These are phyloP conservation scores for Esox lucius DNA, from an alignment of 2,797 vertebrate species.

Conservation along the genomic window DNA sequence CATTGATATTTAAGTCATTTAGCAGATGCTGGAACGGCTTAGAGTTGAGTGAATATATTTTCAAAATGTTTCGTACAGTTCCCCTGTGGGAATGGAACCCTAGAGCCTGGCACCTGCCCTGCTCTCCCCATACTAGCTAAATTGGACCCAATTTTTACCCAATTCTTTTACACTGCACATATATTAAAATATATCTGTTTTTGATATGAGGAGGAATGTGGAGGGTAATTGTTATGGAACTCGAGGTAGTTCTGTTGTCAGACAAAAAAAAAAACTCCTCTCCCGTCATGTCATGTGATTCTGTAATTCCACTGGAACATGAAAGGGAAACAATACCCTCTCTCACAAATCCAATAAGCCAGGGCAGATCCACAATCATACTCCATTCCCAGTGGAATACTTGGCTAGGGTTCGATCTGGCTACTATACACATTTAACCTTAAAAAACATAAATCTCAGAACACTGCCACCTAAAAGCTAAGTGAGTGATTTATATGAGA, in stretches of 20 bases:
- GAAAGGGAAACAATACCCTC: slow-evolving; percentile 5
- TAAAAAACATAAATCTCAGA: background rate
- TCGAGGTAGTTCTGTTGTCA: slow-evolving; percentile 6
- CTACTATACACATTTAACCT: background rate
- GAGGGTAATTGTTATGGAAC: slow-evolving; percentile 7
- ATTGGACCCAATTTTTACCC: too few species aligned
- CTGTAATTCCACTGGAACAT: slow-evolving; percentile 3
- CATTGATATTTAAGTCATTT: too few species aligned
- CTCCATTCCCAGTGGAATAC: background rate
- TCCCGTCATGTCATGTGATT: slow-evolving; percentile 10
- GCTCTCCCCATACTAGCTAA: too few species aligned
- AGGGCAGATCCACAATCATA: background rate
- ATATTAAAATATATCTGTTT: too few species aligned
- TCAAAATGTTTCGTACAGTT: too few species aligned
- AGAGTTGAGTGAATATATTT: too few species aligned
- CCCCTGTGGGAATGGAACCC: too few species aligned
- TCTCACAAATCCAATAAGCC: background rate
- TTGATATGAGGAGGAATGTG: too few species aligned
- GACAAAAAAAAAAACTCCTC: slow-evolving; percentile 4
- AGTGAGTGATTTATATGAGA: background rate
- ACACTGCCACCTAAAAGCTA: background rate
- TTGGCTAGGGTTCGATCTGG: background rate
- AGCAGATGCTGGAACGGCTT: too few species aligned
- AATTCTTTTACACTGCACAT: too few species aligned
- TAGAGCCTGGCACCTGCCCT: too few species aligned